Conservation (phyloP, 2,113 vertebrate genomes). For the Lepisosteus oculatus region DNA sequence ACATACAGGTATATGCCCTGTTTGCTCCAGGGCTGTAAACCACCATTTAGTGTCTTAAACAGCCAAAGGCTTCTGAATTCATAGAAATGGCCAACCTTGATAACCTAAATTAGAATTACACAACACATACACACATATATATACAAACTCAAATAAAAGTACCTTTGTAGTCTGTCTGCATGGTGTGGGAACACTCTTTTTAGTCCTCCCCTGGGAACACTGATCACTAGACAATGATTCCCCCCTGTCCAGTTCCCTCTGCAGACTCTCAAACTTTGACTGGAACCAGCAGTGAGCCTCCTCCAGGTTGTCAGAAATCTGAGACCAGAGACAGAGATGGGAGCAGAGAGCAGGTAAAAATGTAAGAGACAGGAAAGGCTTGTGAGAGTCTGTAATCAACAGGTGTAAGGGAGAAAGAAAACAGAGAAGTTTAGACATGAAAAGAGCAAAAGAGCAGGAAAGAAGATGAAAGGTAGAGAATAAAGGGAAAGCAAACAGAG, state of each 20-base stretch:
- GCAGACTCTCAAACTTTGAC: constrained; percentile 49
- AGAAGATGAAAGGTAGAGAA: not conserved
- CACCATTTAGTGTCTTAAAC: too few species aligned
- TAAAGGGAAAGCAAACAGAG: too few species aligned
- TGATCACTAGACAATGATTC: constrained; percentile 23
- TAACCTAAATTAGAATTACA: too few species aligned
- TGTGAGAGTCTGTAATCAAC: not conserved
- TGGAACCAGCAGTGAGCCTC: constrained; percentile 58
- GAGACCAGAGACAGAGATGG: not conserved
- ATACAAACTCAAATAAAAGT: not conserved
- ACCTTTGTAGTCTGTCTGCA: constrained; percentile 2
- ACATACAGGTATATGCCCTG: too few species aligned
- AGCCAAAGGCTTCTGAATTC: too few species aligned
- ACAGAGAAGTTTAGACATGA: not conserved
- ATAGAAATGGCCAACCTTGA: too few species aligned
- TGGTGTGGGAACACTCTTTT: not conserved
- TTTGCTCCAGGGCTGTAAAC: too few species aligned
- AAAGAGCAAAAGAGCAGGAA: not conserved
- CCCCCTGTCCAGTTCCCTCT: constrained; percentile 34
- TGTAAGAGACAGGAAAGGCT: not conserved
- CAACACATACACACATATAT: too few species aligned
- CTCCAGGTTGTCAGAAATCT: constrained; percentile 60
- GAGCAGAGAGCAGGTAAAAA: not conserved
- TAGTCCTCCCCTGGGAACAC: not conserved
- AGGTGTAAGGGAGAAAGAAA: not conserved